A percentile compares a stretch with the other conserved stretches of the same genome.
phyloP scores from a whole-genome alignment of 2,797 vertebrate species.

The Coregonus sp. region DNA sequence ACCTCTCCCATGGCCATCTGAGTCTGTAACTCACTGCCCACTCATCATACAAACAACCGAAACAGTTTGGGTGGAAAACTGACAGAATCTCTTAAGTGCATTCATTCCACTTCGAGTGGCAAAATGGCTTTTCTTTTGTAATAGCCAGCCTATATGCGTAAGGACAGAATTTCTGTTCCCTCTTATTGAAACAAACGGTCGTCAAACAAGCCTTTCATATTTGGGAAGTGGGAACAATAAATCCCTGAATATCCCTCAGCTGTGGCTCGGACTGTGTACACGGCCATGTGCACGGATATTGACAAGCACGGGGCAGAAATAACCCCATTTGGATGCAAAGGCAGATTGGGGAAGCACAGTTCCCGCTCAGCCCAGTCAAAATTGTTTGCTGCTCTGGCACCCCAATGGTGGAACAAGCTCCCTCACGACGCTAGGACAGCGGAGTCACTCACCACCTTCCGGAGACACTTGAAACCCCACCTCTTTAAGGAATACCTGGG shows the following conservation, averaged over 20 bases:
- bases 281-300: slow-evolving; percentile 4
- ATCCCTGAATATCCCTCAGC: not conserved
- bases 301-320: slow-evolving; percentile 12
- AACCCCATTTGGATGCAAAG: slow-evolving; percentile 6
- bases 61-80: slow-evolving; percentile 46
- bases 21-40: slow-evolving; percentile 49
- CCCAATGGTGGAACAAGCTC: too few relatives aligned
- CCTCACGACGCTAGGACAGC: too few relatives aligned
- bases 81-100: not conserved
- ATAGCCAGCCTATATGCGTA: not conserved
- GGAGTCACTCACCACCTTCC: too few relatives aligned
- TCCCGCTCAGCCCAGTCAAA: too few relatives aligned
- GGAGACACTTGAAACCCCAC: too few relatives aligned
- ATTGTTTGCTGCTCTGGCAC: too few relatives aligned
- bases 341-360: not conserved
- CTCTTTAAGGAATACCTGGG: too few relatives aligned
- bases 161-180: not conserved
- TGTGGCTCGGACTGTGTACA: not conserved
- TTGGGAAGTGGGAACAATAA: slow-evolving; percentile 1
- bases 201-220: not conserved
- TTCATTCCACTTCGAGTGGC: not conserved
- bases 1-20: slow-evolving; percentile 28
- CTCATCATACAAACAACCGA: slow-evolving; percentile 47
- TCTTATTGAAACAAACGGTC: not conserved
- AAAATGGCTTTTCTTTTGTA: not conserved